These are phyloP conservation scores for Papio anubis DNA, from an alignment of 2,113 vertebrate genomes.

Conservation along the genomic window DNA sequence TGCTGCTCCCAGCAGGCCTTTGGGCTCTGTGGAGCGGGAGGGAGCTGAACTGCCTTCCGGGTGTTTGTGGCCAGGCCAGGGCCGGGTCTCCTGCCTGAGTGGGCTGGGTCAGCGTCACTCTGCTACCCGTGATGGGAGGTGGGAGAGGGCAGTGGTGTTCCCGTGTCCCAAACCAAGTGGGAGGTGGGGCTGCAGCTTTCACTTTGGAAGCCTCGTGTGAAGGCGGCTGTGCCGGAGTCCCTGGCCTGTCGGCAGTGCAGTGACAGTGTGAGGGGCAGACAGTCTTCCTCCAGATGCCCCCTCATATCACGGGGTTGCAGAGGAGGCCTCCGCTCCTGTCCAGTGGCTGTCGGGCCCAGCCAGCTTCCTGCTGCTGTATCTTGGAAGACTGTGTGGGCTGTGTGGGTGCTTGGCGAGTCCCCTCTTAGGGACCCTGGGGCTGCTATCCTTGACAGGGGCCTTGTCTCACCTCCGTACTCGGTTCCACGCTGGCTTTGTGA, in stretches of 20 bases:
- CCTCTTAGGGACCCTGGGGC: neutral
- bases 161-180: neutral
- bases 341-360: too few species aligned
- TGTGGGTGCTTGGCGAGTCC: neutral
- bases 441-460: neutral
- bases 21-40: neutral
- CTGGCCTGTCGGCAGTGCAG: neutral
- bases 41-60: rapidly evolving
- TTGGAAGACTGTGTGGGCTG: neutral
- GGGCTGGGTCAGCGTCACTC: too few species aligned
- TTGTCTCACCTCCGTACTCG: rapidly evolving
- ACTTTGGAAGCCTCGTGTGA: neutral
- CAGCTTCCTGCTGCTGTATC: neutral
- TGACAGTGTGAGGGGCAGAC: neutral
- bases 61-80: rapidly evolving
- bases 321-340: neutral
- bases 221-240: neutral
- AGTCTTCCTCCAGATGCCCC: neutral
- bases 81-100: neutral
- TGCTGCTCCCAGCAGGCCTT: neutral
- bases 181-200: neutral
- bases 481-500: rapidly evolving
- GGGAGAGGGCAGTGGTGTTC: neutral
- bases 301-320: rapidly evolving
- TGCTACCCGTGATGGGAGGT: rapidly evolving